Percentiles rank a stretch among this genome's conserved stretches.
Evolutionary conservation across 2,888 invertebrate species (phyloP).

Genomic region (Glaucopsyche alexis): DNA sequence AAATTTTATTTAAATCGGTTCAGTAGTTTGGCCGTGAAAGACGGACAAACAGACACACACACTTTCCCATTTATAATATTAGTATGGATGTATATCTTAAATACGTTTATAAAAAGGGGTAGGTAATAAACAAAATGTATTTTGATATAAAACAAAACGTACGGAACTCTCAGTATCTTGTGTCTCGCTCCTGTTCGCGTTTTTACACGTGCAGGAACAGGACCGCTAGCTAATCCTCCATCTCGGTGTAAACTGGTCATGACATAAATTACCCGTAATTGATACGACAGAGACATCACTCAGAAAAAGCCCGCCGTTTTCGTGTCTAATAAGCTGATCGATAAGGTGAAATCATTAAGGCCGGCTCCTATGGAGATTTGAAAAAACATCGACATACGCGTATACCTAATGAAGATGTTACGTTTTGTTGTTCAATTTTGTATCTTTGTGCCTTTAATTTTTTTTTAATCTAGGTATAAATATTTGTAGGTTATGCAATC

Average conservation of each 20-base stretch:
- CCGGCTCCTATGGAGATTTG: slow-evolving; percentile 39
- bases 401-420: slow-evolving; percentile 32
- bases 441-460: background rate
- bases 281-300: slow-evolving; percentile 42
- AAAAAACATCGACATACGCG: slow-evolving; percentile 46
- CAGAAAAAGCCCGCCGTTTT: slow-evolving; percentile 39
- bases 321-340: slow-evolving; percentile 41
- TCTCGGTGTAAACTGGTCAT: slow-evolving; percentile 37
- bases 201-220: background rate
- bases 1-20: too few relatives aligned
- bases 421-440: slow-evolving; percentile 40
- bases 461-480: background rate
- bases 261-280: slow-evolving; percentile 41
- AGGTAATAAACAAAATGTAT: too few relatives aligned
- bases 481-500: too few relatives aligned
- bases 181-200: background rate
- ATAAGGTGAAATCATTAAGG: slow-evolving; percentile 43
- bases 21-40: too few relatives aligned
- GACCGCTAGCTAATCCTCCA: slow-evolving; percentile 29
- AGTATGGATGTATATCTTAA: too few relatives aligned
- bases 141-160: background rate
- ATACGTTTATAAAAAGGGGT: too few relatives aligned
- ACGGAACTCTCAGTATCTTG: background rate
- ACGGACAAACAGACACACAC: too few relatives aligned
- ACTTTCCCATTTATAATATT: too few relatives aligned